These are phyloP conservation scores for Buceros bicornis DNA, from an alignment of 2,797 vertebrate species.

Conservation along the genomic window DNA sequence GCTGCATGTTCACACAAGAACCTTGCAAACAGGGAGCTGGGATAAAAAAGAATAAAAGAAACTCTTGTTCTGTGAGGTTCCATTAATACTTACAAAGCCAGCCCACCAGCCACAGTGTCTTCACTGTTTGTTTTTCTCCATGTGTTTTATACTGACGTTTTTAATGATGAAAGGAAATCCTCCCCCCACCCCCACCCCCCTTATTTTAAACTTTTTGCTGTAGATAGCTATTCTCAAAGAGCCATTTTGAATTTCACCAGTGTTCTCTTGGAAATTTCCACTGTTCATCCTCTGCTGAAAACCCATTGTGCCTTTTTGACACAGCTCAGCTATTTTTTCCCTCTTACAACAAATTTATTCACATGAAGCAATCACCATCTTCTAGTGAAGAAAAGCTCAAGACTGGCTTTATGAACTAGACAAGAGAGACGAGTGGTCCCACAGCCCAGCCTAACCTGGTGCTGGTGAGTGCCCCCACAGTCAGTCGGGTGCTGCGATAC, in stretches of 20 bases:
- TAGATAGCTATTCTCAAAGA: conserved; percentile 54
- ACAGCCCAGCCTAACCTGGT: background rate
- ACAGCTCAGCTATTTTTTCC: background rate
- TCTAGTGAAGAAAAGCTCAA: background rate
- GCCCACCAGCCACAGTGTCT: conserved; percentile 72
- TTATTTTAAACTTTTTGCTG: conserved; percentile 53
- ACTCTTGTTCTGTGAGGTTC: conserved; percentile 78
- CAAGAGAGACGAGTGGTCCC: background rate
- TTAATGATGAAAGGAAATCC: conserved; percentile 66
- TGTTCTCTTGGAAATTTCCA: conserved; percentile 37
- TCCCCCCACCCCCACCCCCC: background rate
- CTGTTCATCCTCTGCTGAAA: conserved; percentile 53
- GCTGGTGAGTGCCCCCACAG: background rate
- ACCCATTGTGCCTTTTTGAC: conserved; percentile 44
- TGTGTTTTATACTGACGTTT: conserved; percentile 15
- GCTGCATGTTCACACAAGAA: conserved; percentile 81
- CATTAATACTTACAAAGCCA: conserved; percentile 74
- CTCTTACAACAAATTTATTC: background rate
- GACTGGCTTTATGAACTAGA: background rate
- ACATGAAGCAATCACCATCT: conserved; percentile 1
- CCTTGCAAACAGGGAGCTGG: conserved; percentile 69
- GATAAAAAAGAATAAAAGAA: conserved; percentile 79
- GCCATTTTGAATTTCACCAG: conserved; percentile 61
- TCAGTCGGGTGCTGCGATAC: fast-evolving
- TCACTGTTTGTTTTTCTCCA: conserved; percentile 52